These are phyloP conservation scores for Ciconia nigra DNA, from an alignment of 2,797 vertebrate species.

Conservation along the genomic window DNA sequence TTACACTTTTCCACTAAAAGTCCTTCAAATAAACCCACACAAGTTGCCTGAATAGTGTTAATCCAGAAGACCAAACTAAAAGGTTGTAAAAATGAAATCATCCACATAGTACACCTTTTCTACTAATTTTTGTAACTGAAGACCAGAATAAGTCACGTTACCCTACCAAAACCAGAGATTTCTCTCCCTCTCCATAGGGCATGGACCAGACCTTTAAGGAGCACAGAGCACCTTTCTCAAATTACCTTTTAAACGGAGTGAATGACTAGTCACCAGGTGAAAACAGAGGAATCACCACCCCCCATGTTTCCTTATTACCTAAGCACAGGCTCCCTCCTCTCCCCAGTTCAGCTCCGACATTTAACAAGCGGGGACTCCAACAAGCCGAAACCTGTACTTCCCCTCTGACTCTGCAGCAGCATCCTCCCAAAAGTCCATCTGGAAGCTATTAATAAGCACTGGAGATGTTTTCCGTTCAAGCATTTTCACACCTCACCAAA, in stretches of 20 bases:
- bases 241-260: not conserved
- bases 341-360: not conserved
- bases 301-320: no score
- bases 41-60: not conserved
- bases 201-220: not conserved
- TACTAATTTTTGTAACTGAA: not conserved
- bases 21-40: not conserved
- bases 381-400: fast-evolving
- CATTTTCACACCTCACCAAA: not conserved
- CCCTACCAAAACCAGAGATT: not conserved
- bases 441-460: not conserved
- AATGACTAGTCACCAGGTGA: not conserved
- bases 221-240: not conserved
- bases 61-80: not conserved
- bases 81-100: not conserved
- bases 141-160: fast-evolving
- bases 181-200: not conserved
- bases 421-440: not conserved
- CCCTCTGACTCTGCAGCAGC: not conserved
- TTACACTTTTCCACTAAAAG: not conserved
- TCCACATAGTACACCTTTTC: fast-evolving
- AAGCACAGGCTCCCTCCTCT: not conserved
- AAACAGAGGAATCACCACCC: not conserved
- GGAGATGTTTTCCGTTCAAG: not conserved
- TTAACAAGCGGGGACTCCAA: not conserved